Base-by-base conservation (phyloP, 2,113 vertebrate genomes). In the Hippotragus niger region DNA sequence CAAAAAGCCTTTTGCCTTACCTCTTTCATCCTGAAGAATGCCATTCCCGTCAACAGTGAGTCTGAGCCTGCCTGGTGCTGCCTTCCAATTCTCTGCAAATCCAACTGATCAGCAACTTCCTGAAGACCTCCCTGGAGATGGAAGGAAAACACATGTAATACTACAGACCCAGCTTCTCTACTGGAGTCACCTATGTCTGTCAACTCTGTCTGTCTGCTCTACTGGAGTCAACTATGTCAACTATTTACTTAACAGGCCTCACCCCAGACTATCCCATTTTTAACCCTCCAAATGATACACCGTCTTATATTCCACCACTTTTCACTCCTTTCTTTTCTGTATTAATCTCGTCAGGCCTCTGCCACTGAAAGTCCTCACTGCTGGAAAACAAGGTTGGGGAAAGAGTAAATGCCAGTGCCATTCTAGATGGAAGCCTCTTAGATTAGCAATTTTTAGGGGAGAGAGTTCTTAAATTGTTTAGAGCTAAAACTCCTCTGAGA, bases 1-100 rank as follows among this genome's bases (percentile, higher is more conserved):
- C 45, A 62, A 40, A 53, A 76, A 95, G n/a, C n/a, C 27, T 64
- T 43, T 10, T 21, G 64, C 58, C 95, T 82, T 98, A 99, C 99
- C 99, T 99, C 99, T 97, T 99, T 99, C 99, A 99, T 99, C 98
- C 99, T 99, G 98, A 99, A 99, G 98, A 99, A 99, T 0, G 99
- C 99, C 99, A 99, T 99, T 91, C 99, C 99, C 0, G 99, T 99
- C 92, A 99, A 99, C 96, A 99, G 98, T 0, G 99, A 99, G 98
- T 99, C 99, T 0, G 99, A 99, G 15, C 99, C 99, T 3, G 99
- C 99, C 98, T 99, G 99, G 96, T 99, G 99, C 76, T 99, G 99
- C 93, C 99, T 99, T 52, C 99, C 99, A 96, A 99, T 99, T 97
- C 99, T 98, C 97, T 99, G 99, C 95, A 99, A 98, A 98, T 99